Base-by-base conservation (phyloP, 2,113 vertebrate genomes). In the Carettochelys insculpta region DNA sequence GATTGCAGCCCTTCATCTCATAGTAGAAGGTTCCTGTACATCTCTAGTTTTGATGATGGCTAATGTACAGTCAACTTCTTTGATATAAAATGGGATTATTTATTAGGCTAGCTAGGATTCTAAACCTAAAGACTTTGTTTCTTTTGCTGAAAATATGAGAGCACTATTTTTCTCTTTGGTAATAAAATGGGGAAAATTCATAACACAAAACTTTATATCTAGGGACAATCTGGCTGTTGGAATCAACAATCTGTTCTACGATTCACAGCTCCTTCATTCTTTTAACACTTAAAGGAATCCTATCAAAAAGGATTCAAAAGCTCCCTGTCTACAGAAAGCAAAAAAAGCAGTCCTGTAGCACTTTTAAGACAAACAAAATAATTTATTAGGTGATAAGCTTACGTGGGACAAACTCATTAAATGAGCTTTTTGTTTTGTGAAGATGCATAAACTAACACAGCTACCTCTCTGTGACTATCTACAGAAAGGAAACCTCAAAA, bases 161-260 rank as follows among this genome's bases (percentile, higher is more conserved):
- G 7, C 41, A 12, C 29, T 54, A 78, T 93, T 87, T 87, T 94
- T 95, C 85, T 86, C 92, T 83, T 93, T 77, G 12, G 27, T 94
- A 71, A 73, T 47, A 43, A 11, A 91, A 34, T 84, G 89, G 82
- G 86, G 94, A 79, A 65, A 79, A 92, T 95, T 91, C 84, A 97
- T 86, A 94, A 77, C 83, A 90, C 89, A 96, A 93, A 95, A 86
- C 88, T 97, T 93, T 41, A 85, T 77, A 93, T 90, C 94, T 65
- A 80, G 92, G 91, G 89, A 94, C 92, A 94, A 90, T 97, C 95
- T 95, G 96, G 96, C 94, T 96, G 90, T 96, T 97, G 96, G 95
- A 97, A 91, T 84, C 92, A 94, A 85, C 95, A 96, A 96, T 90
- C 96, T 96, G 92, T 92, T 92, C 1, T 0, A 81, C 92, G 9